Base-by-base conservation (phyloP, 2,797 vertebrate species). In the Diplodus sargus region DNA sequence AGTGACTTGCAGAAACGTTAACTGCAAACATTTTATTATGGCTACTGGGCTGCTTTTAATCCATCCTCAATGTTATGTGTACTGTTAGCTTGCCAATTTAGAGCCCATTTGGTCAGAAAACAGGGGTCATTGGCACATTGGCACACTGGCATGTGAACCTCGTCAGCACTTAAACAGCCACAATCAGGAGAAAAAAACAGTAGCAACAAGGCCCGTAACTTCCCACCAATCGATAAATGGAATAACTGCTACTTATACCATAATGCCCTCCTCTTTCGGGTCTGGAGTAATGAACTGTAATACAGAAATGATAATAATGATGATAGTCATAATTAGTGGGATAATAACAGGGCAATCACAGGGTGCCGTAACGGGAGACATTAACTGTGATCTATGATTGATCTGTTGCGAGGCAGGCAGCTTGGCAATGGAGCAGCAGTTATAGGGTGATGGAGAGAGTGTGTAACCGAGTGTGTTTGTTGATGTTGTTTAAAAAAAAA, bases 221-320 rank as follows among this genome's bases (percentile, higher is more conserved):
- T 84, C 71, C 42, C 60, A 86, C 86, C 85, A 76, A 85, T 85
- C 85, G 49, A 85, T 89, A 87, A 76, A 91, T 85, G 70, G 87
- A 92, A 89, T 84, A 89, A 88, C 79, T 84, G 87, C 84, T 82
- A 87, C 85, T 89, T 84, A 83, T 85, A 74, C 82, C 85, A 91
- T 92, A 85, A 87, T 47, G 76, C 66, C 65, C 74, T 69, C 72
- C 71, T 86, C 87, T 93, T 91, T 85, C 74, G 63, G 82, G 87
- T 86, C 78, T 78, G 74, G 77, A 90, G 90, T 93, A 94, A 93
- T 94, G 91, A 92, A 89, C 89, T 90, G 89, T 90, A 92, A 92
- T 93, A 83, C 85, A 87, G 89, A 91, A 94, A 92, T 90, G 89
- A 94, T 92, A 93, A 93, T 92, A 91, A 94, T 92, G 89, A 91